These are phyloP conservation scores for Drosophila tani DNA, from an alignment of 1,140 invertebrate genomes.

Conservation along the genomic window DNA sequence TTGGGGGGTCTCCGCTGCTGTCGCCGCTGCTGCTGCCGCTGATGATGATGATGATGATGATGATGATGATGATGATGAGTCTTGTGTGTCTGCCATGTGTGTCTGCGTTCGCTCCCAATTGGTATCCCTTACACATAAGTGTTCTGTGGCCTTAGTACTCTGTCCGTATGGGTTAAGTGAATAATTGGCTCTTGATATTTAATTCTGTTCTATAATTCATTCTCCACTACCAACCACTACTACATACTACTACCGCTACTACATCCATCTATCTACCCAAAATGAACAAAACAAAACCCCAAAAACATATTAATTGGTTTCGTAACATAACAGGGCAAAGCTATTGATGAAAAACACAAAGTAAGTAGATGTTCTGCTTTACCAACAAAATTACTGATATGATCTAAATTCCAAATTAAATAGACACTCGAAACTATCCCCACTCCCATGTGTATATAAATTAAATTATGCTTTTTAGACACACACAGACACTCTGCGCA, in stretches of 20 bases:
- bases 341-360: conserved; percentile 82
- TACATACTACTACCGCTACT: conserved; percentile 47
- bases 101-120: conserved; percentile 68
- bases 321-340: conserved; percentile 82
- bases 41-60: conserved; percentile 39
- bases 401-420: conserved; percentile 45
- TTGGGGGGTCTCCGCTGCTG: conserved; percentile 23
- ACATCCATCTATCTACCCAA: conserved; percentile 32
- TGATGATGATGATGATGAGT: conserved; percentile 41
- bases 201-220: conserved; percentile 50
- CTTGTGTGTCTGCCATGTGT: conserved; percentile 70
- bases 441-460: conserved; percentile 42
- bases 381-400: conserved; percentile 34
- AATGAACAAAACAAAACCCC: conserved; percentile 44
- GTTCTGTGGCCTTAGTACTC: conserved; percentile 38
- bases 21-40: conserved; percentile 35
- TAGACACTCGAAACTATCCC: conserved; percentile 41
- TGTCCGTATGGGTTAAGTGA: conserved; percentile 58
- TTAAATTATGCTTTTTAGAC: conserved; percentile 64
- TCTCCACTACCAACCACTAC: conserved; percentile 66
- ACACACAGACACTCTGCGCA: conserved; percentile 45
- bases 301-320: conserved; percentile 62
- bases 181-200: conserved; percentile 67
- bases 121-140: conserved; percentile 40
- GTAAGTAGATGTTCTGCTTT: conserved; percentile 75